Evolutionary conservation across 2,888 invertebrate genomes (phyloP), one percentile per base, ranked within the genome.

Genomic region (Mycalesis mineus): DNA sequence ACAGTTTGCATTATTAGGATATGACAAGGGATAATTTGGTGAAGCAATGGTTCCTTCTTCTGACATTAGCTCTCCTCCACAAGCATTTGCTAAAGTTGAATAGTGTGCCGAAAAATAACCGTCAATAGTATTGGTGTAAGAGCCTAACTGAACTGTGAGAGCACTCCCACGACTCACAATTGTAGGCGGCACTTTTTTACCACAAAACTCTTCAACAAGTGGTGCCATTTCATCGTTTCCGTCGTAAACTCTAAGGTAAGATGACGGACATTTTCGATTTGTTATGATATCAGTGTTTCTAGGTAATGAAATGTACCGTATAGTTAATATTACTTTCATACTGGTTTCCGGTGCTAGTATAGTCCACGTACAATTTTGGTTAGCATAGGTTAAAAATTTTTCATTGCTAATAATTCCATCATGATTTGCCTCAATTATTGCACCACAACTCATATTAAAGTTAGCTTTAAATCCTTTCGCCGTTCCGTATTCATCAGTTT

Each of bases 1-100:
- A 74, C 98, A 98, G 68, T 94, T 92, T 0, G 93, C 89, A 64
- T 91, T 91, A 28, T 90, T 86, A 5, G 91, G 90, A 79, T 97
- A 97, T 0, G 92, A 84, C 57, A 91, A 89, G 0, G 98, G 98
- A 81, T 97, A 98, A 73, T 95, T 93, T 0, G 98, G 97, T 0
- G 97, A 97, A 3, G 93, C 92, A 53, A 98, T 93, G 2, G 92
- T 91, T 0, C 97, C 98, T 48, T 88, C 88, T 56, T 94, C 92
- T 3, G 94, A 91, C 0, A 86, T 92, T 49, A 97, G 73, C 7
- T 80, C 84, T 1, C 97, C 97, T n/a, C 98, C 97, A 80, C 98
- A 98, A 7, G 95, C 94, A 91, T 78, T 79, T 36, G 80, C 80
- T 63, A 91, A 68, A 2, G 84, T 75, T 0, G 90, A 78, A 64